Base-by-base conservation (phyloP, 2,797 vertebrate species). In the Sebastes minor region DNA sequence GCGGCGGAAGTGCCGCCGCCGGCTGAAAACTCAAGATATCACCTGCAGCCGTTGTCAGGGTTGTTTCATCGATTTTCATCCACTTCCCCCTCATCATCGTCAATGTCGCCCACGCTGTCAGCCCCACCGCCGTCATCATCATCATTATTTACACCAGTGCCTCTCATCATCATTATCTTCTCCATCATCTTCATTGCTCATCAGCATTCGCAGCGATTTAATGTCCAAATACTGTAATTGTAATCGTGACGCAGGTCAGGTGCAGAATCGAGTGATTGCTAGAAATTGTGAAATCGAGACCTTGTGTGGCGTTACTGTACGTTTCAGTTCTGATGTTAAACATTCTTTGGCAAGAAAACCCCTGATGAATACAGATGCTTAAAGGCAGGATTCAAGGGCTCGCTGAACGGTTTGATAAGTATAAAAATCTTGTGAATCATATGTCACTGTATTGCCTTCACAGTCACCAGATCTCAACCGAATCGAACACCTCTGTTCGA, bases 11-110 rank as follows among this genome's bases (percentile, higher is more conserved):
- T 38, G 71, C 78, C 57, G 61, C 78, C 6, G 23, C 65, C 20
- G 25, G 72, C 83, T 74, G 63, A 80, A 87, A 87, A 82, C 70
- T 78, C 68, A 9, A 82, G 74, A 80, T 74, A 79, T 78, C 85
- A 89, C 88, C 86, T 81, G 77, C 60, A 78, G 77, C 38, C 4
- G 12, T 33, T 78, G 80, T 85, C 71, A 1, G 72, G 64, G 61
- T 83, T 73, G 83, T 91, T 89, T 80, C 76, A 91, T 92, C 30
- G 46, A 86, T 91, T 86, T 74, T 74, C 77, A 75, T 81, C 80
- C 76, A 82, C 87, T 87, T 88, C 64, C 82, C 27, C n/a, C 81
- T 79, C 84, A 80, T 93, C 82, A 76, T 68, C 49, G 30, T 92
- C 90, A 90, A 16, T 8, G 83, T 83, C 75, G 46, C 57, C 64